Evolutionary conservation across 2,797 vertebrate genomes (phyloP), one percentile per base, ranked within the genome.

Genomic region (Hypotaenidia philippensis): DNA sequence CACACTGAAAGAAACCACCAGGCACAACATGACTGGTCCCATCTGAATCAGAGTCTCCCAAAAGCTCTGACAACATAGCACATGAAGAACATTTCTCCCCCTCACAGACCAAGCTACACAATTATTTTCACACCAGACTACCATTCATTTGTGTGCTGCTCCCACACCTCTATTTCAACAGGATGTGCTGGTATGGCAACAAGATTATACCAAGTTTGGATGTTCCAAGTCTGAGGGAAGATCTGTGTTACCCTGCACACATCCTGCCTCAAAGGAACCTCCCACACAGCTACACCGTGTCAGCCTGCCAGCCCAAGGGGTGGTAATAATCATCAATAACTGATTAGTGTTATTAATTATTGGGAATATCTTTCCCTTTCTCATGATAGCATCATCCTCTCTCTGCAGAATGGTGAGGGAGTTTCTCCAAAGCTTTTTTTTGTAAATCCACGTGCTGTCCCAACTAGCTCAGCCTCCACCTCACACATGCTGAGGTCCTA

Each of bases 1-100:
- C 99, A 13, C 99, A 99, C 99, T 99, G 96, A 45, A 96, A 97
- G 69, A 96, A 61, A 97, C 25, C 87, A 95, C 64, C 93, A 93
- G 69, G 9, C 68, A 81, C 59, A 72, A 87, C 22, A 87, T 2
- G 20, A 25, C 44, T 22, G 41, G 71, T 10, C 47, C 59, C 32
- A 16, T 13, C 0, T 50, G 26, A 80, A 68, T 11, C 6, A 45
- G 74, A 68, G 34, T 1, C 2, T 13, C 64, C 74, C 47, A 50
- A 17, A 87, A 76, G 29, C 59, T 86, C 14, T 38, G 77, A 50
- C 34, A n/a, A 50, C 3, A 14, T 8, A 9, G 44, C 61, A 72
- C 0, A 7, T 74, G 29, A 83, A 53, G 79, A 77, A 18, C 21
- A 20, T 2, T 68, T 63, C 11, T 47, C 13, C 18, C 59, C 57